These are phyloP conservation scores for Scaptomyza montana DNA, from an alignment of 1,140 invertebrate genomes.

Conservation along the genomic window DNA sequence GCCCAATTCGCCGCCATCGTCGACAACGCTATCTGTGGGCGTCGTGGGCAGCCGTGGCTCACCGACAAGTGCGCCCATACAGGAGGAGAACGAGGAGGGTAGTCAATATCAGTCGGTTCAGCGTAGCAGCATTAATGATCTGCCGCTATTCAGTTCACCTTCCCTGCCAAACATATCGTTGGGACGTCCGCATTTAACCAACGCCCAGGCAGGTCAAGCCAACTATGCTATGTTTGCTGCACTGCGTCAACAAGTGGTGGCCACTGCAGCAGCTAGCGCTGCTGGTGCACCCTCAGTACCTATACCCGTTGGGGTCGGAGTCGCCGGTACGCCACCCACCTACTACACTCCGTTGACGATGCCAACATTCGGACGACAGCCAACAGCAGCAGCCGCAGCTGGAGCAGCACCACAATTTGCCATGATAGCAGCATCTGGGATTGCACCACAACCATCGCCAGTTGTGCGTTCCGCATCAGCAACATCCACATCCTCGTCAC, in stretches of 20 bases:
- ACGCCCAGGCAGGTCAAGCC: constrained; percentile 78
- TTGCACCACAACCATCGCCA: constrained; percentile 71
- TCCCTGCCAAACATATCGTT: constrained; percentile 98
- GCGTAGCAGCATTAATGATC: constrained; percentile 84
- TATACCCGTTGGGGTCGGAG: constrained; percentile 27
- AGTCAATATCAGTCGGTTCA: constrained; percentile 83
- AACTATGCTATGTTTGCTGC: constrained; percentile 72
- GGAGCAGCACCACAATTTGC: constrained; percentile 37
- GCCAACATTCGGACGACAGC: constrained; percentile 51
- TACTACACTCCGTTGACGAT: constrained; percentile 75
- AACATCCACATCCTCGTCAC: constrained; percentile 78
- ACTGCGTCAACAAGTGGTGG: constrained; percentile 70
- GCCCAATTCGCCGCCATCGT: constrained; percentile 91
- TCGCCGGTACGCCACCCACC: constrained; percentile 53
- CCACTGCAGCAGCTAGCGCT: constrained; percentile 13
- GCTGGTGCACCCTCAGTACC: neutral
- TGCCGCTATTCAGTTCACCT: constrained; percentile 95
- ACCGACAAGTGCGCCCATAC: constrained; percentile 87
- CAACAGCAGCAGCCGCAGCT: neutral
- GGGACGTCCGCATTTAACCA: constrained; percentile 90
- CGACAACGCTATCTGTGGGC: constrained; percentile 85
- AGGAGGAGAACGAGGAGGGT: constrained; percentile 87
- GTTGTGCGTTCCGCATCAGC: constrained; percentile 78
- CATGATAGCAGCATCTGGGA: constrained; percentile 72
- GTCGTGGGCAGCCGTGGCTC: constrained; percentile 85